Conservation (phyloP, 2,797 vertebrate genomes). For the Protonibea diacanthus region DNA sequence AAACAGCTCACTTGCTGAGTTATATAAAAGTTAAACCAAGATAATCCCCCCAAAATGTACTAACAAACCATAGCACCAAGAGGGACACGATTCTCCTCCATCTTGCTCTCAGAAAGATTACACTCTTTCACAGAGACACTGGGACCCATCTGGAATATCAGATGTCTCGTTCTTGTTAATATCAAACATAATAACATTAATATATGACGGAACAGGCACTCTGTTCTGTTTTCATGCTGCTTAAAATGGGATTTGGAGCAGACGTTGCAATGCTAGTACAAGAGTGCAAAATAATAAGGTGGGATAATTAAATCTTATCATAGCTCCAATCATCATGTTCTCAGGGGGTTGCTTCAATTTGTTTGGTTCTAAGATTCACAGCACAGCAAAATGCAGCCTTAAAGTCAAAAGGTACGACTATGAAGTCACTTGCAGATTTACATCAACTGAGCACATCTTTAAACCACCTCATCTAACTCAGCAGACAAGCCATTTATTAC, state of each 20-base stretch:
- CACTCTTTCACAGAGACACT: not conserved
- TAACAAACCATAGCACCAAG: conserved; percentile 4
- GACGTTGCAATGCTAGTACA: conserved; percentile 22
- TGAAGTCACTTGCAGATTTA: not conserved
- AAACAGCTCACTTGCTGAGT: not conserved
- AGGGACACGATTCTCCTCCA: not conserved
- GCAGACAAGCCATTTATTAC: not conserved
- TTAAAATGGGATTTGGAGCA: conserved; percentile 40
- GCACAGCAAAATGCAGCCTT: not conserved
- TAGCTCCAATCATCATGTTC: not conserved
- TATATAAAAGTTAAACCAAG: not conserved
- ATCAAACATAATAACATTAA: conserved; percentile 37
- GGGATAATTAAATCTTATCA: conserved; percentile 31
- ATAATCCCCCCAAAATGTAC: conserved; percentile 5
- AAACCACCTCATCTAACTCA: not conserved
- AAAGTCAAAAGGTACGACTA: not conserved
- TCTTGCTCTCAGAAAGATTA: not conserved
- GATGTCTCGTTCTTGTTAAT: conserved; percentile 17
- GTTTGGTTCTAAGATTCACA: conserved; percentile 5
- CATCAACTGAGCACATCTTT: not conserved
- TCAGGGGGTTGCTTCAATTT: conserved; percentile 5
- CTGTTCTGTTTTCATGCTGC: conserved; percentile 19
- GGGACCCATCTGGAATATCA: conserved; percentile 25
- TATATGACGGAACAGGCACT: conserved; percentile 7
- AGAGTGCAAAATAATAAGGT: conserved; percentile 17